These are phyloP conservation scores for Meloidogyne chitwoodi DNA, from an alignment of 1,140 invertebrate genomes.

Conservation along the genomic window DNA sequence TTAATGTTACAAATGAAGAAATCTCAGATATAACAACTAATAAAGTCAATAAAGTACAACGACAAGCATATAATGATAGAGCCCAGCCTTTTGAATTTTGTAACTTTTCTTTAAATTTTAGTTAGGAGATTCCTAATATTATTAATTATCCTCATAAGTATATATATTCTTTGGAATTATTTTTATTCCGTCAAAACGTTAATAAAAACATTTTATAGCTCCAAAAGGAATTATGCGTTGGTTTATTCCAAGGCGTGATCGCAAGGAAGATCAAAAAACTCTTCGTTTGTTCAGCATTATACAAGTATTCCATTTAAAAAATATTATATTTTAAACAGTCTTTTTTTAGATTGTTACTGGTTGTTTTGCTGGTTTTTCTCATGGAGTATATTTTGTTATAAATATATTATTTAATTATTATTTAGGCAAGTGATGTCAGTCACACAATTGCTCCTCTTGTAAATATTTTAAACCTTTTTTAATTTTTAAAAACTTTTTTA, in stretches of 20 bases:
- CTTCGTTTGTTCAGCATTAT: slow-evolving; percentile 32
- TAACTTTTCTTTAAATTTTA: background rate
- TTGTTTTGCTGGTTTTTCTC: slow-evolving; percentile 46
- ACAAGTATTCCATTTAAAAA: slow-evolving; percentile 20
- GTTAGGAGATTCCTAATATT: too few species aligned
- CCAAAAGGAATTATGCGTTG: slow-evolving; percentile 28
- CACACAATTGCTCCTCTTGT: slow-evolving; percentile 88
- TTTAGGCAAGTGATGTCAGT: slow-evolving; percentile 63
- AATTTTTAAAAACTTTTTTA: background rate
- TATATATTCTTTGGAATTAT: too few species aligned
- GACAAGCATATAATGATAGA: background rate
- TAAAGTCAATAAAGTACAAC: background rate
- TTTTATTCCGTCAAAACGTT: too few species aligned
- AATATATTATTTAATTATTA: background rate
- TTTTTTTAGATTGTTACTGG: slow-evolving; percentile 28
- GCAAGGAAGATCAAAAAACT: slow-evolving; percentile 27
- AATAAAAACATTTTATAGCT: slow-evolving; percentile 17
- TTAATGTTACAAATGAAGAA: background rate
- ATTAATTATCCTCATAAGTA: too few species aligned
- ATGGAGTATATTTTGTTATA: slow-evolving; percentile 31
- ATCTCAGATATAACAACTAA: background rate
- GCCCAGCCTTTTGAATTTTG: slow-evolving; percentile 4
- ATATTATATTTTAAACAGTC: background rate
- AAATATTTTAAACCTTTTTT: background rate
- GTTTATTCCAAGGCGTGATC: slow-evolving; percentile 25